Percentiles rank a stretch among this genome's conserved stretches.
Evolutionary conservation across 2,113 vertebrate species (phyloP).

Genomic region (Protomyctophum bolini): DNA sequence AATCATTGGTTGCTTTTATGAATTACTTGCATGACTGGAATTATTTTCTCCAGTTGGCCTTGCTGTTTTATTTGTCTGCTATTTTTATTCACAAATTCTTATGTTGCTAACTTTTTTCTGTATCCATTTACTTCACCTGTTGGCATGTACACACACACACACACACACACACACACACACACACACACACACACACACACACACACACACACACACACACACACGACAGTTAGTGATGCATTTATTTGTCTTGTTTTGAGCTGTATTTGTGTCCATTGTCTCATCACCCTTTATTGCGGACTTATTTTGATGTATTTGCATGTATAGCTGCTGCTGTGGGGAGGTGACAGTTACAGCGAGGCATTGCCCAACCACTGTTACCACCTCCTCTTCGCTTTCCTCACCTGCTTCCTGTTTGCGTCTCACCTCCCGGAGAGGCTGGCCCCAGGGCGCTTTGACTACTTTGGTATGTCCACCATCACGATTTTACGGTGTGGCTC

Average conservation of each 20-base stretch:
- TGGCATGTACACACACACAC: neutral
- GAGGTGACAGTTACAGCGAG: conserved; percentile 63
- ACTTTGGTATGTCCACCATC: conserved; percentile 67
- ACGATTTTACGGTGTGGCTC: no score
- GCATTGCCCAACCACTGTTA: conserved; percentile 75
- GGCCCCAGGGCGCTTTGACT: conserved; percentile 84
- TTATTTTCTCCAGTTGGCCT: conserved; percentile 12
- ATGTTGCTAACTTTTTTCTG: neutral
- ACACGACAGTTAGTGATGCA: neutral
- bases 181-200: neutral
- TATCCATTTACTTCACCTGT: neutral
- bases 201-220: neutral
- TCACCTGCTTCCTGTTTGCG: conserved; percentile 83
- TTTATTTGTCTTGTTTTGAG: neutral
- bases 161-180: neutral
- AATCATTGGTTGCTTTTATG: neutral
- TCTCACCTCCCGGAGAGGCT: conserved; percentile 81
- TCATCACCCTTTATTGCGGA: neutral
- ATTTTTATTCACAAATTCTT: neutral
- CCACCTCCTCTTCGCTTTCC: conserved; percentile 81
- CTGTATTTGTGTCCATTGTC: neutral
- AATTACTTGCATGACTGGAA: conserved; percentile 9
- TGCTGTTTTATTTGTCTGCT: neutral
- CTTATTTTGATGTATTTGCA: neutral
- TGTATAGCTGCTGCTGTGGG: conserved; percentile 78